Conservation (phyloP, 2,113 vertebrate genomes). For the human (Homo sapiens) region GRCh38 chr19:31302001-31302500, state of each 20-base stretch:
- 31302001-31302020: neutral
- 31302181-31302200: no score
- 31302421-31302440: neutral
- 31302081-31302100: accelerated
- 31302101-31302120: neutral
- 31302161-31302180: neutral
- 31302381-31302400: accelerated
- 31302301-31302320: neutral
- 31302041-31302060: neutral
- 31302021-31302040: neutral
- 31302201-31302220: accelerated
- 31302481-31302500: neutral
- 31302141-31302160: accelerated
- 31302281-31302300: accelerated
- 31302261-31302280: neutral
- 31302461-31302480: neutral
- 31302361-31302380: accelerated
- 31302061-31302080: accelerated
- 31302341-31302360: no score
- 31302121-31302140: accelerated
- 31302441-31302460: no score
- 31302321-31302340: neutral
- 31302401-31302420: neutral
- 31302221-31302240: neutral
- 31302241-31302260: neutral